A percentile compares a stretch with the other conserved stretches of the same genome.
Evolutionary conservation across 2,113 vertebrate genomes (phyloP).

Genomic region (Ceyx cyanopectus): DNA sequence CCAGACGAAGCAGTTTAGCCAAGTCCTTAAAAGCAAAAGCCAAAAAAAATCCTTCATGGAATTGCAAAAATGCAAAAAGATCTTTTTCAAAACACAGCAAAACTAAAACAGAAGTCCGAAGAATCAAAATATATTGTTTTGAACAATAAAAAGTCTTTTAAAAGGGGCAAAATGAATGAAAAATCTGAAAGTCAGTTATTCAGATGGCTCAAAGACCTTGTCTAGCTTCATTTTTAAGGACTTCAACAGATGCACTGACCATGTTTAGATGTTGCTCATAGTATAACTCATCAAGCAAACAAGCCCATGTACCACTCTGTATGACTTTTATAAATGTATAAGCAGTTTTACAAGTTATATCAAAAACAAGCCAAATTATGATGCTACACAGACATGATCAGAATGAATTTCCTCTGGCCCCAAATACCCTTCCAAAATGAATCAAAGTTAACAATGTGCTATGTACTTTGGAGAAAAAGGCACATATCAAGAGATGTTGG

Average conservation of each 20-base stretch:
- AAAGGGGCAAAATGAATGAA: neutral
- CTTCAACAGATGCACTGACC: neutral
- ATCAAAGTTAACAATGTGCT: neutral
- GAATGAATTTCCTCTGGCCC: neutral
- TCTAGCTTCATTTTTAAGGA: neutral
- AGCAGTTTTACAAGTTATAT: neutral
- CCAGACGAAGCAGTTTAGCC: slow-evolving; percentile 77
- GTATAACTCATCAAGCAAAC: neutral
- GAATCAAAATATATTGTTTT: neutral
- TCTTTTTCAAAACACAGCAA: neutral
- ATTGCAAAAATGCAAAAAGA: neutral
- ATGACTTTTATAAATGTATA: neutral
- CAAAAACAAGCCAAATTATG: neutral
- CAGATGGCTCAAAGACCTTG: neutral
- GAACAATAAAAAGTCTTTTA: neutral
- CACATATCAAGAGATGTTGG: neutral
- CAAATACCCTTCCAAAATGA: neutral
- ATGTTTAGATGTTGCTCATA: neutral
- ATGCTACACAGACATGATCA: neutral
- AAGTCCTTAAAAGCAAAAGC: slow-evolving; percentile 71
- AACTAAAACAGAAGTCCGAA: neutral
- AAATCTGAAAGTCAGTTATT: neutral
- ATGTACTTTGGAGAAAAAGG: neutral
- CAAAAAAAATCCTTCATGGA: neutral
- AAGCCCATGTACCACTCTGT: neutral